Base-by-base conservation (phyloP, 92 coral and sea anemone species). In the Phenganax marumi region DNA sequence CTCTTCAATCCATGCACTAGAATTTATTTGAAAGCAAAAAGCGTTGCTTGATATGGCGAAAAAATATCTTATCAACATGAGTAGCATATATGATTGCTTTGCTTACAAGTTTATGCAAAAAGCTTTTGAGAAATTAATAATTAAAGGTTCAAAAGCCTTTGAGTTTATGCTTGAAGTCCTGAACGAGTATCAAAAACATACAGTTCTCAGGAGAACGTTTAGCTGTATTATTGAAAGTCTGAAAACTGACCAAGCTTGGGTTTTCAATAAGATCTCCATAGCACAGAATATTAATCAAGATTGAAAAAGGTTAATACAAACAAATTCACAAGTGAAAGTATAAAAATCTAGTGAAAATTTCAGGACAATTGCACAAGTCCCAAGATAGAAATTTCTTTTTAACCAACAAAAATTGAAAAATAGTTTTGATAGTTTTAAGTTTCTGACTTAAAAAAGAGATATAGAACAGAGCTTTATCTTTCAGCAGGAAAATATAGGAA, bases 221-320 rank as follows among this genome's bases (percentile, higher is more conserved):
- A 19, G 68, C 25, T 12, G 39, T 12, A 21, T 25, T 25, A 25
- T 66, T 25, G 14, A 66, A 23, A 66, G 16, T 8, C 72, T 66
- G 49, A 66, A 22, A 66, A 66, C 49, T 66, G 43, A 66, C 24
- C n/a, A 25, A 25, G 72, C 72, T 12, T 10, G 25, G 68, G 12
- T 19, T 19, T 5, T 62, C 68, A 62, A 62, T 62, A 66, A 66
- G 50, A 66, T 11, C 49, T 48, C 72, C 23, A 23, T 66, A 66
- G 72, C 10, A 25, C 72, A 66, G 72, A 66, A 66, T 66, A 25
- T 24, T 66, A 66, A 66, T 66, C 43, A 58, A 10, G 0, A 66
- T 66, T n/a, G 5, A 66, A 21, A 66, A 33, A 47, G 10, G 26
- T 10, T 25, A n/a, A n/a, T n/a, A 25, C 10, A 23, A 66, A 66